Conservation (phyloP, 2,797 vertebrate species). For the Jordanella pulchra region DNA sequence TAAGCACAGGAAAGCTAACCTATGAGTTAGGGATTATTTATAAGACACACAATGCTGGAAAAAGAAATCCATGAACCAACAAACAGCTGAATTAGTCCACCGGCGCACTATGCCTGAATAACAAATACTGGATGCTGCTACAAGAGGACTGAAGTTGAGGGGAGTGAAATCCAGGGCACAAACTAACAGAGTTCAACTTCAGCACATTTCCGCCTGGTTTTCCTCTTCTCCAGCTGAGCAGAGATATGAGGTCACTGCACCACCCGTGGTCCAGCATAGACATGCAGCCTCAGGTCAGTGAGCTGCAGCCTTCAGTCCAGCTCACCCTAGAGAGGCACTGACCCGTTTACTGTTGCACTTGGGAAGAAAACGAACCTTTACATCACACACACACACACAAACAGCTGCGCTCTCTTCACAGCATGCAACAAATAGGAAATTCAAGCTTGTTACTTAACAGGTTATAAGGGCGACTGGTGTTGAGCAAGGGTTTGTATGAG, state of each 20-base stretch:
- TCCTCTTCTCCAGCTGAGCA: conserved; percentile 32
- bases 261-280: conserved; percentile 49
- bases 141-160: conserved; percentile 4
- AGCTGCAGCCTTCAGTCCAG: conserved; percentile 53
- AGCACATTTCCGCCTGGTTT: conserved; percentile 21
- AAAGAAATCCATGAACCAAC: neutral
- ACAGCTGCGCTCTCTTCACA: conserved; percentile 30
- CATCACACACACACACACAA: conserved; percentile 29
- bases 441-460: conserved; percentile 45
- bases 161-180: conserved; percentile 24
- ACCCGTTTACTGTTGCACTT: conserved; percentile 61
- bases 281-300: conserved; percentile 62
- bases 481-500: conserved; percentile 30
- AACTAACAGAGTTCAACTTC: conserved; percentile 17
- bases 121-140: conserved; percentile 10
- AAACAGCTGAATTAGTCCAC: neutral
- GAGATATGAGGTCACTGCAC: conserved; percentile 49
- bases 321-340: conserved; percentile 62
- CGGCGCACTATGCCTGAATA: neutral
- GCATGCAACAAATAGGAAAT: conserved; percentile 39
- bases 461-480: conserved; percentile 30
- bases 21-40: neutral
- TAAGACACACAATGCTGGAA: neutral
- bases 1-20: neutral
- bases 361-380: conserved; percentile 35